Evolutionary conservation across 2,797 vertebrate species (phyloP).

Genomic region (Sebastes hubbsi): DNA sequence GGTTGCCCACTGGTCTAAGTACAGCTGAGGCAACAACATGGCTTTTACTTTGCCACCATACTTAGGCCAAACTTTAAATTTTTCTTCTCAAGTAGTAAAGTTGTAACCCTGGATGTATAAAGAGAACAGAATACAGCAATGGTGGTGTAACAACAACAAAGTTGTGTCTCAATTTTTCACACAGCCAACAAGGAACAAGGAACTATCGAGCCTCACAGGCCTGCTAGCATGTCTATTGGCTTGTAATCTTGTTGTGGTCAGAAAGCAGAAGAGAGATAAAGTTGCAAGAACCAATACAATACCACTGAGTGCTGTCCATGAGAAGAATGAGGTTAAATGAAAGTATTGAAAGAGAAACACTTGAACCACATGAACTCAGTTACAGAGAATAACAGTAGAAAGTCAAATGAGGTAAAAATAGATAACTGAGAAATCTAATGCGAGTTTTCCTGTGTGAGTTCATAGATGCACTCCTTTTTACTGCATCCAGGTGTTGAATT

Average conservation of each 20-base stretch:
- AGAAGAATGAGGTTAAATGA: neutral
- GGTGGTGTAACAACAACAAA: neutral
- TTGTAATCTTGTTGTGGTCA: neutral
- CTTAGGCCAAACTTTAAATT: too few species aligned
- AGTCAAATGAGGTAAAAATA: neutral
- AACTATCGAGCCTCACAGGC: neutral
- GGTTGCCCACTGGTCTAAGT: neutral
- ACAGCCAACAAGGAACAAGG: neutral
- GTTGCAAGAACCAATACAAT: neutral
- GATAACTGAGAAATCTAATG: neutral
- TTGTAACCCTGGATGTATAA: too few species aligned
- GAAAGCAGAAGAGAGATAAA: constrained; percentile 5
- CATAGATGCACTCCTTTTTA: neutral
- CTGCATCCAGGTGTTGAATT: constrained; percentile 54
- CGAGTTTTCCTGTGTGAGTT: neutral
- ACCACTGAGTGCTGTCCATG: neutral
- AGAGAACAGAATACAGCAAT: too few species aligned
- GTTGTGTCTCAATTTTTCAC: neutral
- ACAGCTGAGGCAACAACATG: neutral
- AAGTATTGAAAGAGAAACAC: neutral
- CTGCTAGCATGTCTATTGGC: neutral
- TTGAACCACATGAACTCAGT: neutral
- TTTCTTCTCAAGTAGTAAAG: neutral
- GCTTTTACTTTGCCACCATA: neutral
- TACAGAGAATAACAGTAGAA: neutral